Conservation (phyloP, 2,888 invertebrate species). For the Himalopsyche japonica region DNA sequence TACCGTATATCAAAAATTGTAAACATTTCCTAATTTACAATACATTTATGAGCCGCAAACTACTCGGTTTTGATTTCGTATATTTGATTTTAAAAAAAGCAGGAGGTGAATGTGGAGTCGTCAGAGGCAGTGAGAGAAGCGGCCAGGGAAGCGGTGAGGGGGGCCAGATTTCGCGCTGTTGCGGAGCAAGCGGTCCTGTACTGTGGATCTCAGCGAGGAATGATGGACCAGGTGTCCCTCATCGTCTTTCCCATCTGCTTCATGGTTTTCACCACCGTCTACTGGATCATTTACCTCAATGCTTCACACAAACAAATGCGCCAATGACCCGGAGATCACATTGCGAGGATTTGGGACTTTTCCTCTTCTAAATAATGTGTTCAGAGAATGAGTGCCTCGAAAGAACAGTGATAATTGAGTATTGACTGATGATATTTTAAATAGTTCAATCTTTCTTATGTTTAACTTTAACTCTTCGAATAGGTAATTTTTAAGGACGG, state of each 20-base stretch:
- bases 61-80: not conserved
- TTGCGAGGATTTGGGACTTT: conserved; percentile 24
- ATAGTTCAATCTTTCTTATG: conserved; percentile 18
- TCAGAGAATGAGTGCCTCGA: conserved; percentile 29
- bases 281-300: conserved; percentile 66
- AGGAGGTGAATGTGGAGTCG: conserved; percentile 33
- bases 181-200: conserved; percentile 62
- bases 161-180: conserved; percentile 49
- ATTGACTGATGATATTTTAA: conserved; percentile 8
- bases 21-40: no score
- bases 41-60: no score
- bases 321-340: conserved; percentile 40
- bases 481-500: conserved; percentile 1
- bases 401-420: conserved; percentile 20
- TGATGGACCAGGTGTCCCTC: conserved; percentile 64
- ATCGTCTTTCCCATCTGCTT: conserved; percentile 64
- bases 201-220: conserved; percentile 65
- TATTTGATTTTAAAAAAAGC: conserved; percentile 3
- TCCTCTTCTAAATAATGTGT: conserved; percentile 21
- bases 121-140: conserved; percentile 35
- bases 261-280: conserved; percentile 60
- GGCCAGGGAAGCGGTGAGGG: conserved; percentile 31
- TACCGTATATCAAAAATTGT: no score
- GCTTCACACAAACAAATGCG: conserved; percentile 50
- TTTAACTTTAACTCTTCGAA: conserved; percentile 5